These are phyloP conservation scores for Leistus spinibarbis DNA, from an alignment of 2,888 invertebrate species.

Conservation along the genomic window DNA sequence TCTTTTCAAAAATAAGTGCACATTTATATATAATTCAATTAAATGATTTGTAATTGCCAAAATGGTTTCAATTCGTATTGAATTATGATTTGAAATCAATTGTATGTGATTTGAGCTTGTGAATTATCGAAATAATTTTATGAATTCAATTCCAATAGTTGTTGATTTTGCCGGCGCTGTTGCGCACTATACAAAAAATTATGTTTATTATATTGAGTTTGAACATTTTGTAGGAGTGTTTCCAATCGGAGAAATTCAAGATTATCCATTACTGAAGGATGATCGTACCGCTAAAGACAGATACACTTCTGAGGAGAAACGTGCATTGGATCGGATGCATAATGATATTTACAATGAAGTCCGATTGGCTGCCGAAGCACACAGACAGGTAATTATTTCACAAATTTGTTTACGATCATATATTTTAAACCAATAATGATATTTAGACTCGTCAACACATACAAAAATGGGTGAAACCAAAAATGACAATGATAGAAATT, in stretches of 20 bases:
- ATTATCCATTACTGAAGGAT: conserved; percentile 72
- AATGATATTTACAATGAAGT: conserved; percentile 94
- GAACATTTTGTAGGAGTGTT: conserved; percentile 64
- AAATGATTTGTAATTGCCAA: too few relatives aligned
- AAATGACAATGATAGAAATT: conserved; percentile 99
- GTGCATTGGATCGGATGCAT: conserved; percentile 87
- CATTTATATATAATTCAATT: too few relatives aligned
- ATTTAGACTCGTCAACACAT: conserved; percentile 82
- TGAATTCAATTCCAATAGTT: too few relatives aligned
- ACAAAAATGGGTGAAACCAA: conserved; percentile 93
- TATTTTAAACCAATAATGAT: background rate
- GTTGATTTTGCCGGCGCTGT: too few relatives aligned
- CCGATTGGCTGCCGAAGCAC: conserved; percentile 95
- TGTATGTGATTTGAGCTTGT: too few relatives aligned
- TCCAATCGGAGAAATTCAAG: conserved; percentile 89
- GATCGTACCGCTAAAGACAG: conserved; percentile 86
- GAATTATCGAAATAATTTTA: too few relatives aligned
- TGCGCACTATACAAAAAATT: too few relatives aligned
- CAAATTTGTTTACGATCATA: background rate
- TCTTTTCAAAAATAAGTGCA: too few relatives aligned
- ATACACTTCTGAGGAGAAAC: conserved; percentile 84
- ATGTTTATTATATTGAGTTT: conserved; percentile 48
- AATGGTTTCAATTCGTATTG: too few relatives aligned
- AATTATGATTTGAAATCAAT: too few relatives aligned
- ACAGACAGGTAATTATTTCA: conserved; percentile 80